These are phyloP conservation scores for Cercopithecus mitis DNA, from an alignment of 2,797 vertebrate genomes.

Conservation along the genomic window DNA sequence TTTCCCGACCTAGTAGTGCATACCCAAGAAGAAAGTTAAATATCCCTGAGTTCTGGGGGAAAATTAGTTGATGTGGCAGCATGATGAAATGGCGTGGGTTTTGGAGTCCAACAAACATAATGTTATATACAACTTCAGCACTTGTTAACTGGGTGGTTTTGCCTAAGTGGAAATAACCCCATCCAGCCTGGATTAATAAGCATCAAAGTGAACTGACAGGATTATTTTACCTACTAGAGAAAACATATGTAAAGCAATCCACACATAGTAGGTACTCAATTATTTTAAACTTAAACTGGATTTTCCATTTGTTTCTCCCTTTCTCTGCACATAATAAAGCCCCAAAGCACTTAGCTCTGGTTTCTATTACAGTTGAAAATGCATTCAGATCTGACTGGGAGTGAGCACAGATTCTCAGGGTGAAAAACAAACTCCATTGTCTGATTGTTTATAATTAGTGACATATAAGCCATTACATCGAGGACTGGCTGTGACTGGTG, in stretches of 20 bases:
- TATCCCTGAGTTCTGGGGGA: neutral
- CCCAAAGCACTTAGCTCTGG: slow-evolving; percentile 32
- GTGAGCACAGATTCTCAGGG: slow-evolving; percentile 39
- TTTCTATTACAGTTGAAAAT: slow-evolving; percentile 66
- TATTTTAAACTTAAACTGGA: neutral
- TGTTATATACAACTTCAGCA: neutral
- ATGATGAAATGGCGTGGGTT: neutral
- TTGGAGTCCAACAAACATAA: neutral
- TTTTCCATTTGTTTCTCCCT: slow-evolving; percentile 25
- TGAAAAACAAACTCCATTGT: slow-evolving; percentile 74
- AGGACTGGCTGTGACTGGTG: slow-evolving; percentile 68
- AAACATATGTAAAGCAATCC: neutral
- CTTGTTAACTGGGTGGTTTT: neutral
- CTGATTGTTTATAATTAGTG: slow-evolving; percentile 74
- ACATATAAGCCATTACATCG: slow-evolving; percentile 55
- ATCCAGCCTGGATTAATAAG: neutral
- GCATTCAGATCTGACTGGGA: slow-evolving; percentile 56
- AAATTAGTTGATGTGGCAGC: neutral
- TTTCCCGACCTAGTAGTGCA: neutral
- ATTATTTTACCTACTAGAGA: neutral
- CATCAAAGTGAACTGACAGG: neutral
- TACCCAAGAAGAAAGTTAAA: neutral
- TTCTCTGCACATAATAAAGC: neutral
- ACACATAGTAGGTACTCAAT: neutral
- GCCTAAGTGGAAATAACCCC: neutral